Evolutionary conservation across 2,113 vertebrate species (phyloP).

Genomic region (Caranx ignobilis): DNA sequence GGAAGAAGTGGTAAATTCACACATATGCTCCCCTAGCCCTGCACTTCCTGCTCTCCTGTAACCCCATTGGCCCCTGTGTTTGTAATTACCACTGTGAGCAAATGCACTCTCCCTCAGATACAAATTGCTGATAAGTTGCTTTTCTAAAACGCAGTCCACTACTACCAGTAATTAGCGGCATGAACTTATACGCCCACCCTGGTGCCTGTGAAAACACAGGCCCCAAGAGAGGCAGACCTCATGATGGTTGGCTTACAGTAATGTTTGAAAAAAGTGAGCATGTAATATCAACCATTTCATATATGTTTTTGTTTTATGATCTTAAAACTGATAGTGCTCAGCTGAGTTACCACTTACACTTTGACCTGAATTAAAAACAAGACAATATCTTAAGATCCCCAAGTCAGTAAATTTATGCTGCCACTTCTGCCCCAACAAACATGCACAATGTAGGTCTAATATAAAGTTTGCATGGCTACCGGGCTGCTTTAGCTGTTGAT

Average conservation of each 20-base stretch:
- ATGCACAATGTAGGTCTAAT: too few relatives aligned
- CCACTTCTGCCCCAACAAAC: background rate
- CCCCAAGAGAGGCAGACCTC: background rate
- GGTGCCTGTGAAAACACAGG: conserved; percentile 50
- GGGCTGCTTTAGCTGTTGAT: background rate
- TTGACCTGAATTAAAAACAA: conserved; percentile 4
- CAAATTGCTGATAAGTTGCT: conserved; percentile 73
- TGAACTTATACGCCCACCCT: conserved; percentile 47
- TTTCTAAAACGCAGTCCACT: conserved; percentile 56
- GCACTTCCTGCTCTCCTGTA: conserved; percentile 63
- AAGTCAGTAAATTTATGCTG: background rate
- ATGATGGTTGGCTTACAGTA: conserved; percentile 13
- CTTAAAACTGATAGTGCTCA: background rate
- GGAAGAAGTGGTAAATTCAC: conserved; percentile 66
- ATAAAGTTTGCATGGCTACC: background rate
- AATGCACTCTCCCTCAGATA: conserved; percentile 50
- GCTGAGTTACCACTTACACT: background rate
- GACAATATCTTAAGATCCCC: background rate
- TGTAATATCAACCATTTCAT: background rate
- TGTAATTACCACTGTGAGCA: conserved; percentile 63
- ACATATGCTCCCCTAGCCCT: conserved; percentile 55
- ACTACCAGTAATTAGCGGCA: conserved; percentile 61
- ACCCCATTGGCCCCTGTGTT: conserved; percentile 54
- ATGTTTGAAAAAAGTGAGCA: conserved; percentile 3
- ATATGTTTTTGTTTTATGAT: background rate